Evolutionary conservation across 2,888 invertebrate genomes (phyloP), one percentile per base, ranked within the genome.

Genomic region (Dyspetes luteomarginatus): DNA sequence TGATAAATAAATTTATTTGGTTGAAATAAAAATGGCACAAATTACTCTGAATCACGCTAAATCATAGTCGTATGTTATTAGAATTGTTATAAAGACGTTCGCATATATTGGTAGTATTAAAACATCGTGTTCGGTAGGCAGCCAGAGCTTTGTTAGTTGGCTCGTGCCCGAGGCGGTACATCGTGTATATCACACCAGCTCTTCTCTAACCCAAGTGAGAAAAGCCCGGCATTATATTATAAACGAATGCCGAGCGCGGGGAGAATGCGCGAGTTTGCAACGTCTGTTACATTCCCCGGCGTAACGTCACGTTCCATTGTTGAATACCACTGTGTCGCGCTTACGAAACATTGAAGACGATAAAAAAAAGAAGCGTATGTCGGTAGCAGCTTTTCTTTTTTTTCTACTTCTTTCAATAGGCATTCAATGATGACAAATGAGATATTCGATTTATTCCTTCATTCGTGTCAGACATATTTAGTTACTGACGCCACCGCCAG

Each of bases 201-300:
- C 7, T 62, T n/a, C 62, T n/a, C 17, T 30, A 62, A 15, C 36
- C 55, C 48, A 22, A 45, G 48, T 24, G 22, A 71, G 48, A 30
- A 73, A 19, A 28, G 24, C 50, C 52, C 19, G 9, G 41, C 43
- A 52, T 43, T 26, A 69, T 67, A 15, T 50, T 55, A 30, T 12
- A 56, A 68, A 43, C 48, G 52, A 73, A 36, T 64, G 56, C 71
- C 28, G 60, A 50, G 69, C 64, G 22, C 52, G 12, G 19, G 36
- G 36, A 69, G 24, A 22, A 43, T 52, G 41, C 64, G 12, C 17
- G 28, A 56, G 50, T 71, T 79, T 52, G 74, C 74, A 69, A 71
- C 74, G 79, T 79, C 74, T 41, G 69, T 36, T 69, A 30, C 69
- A 79, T 67, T 79, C 52, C 68, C 74, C 17, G 65, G 74, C 74